Base-by-base conservation (phyloP, 2,888 invertebrate genomes). In the Furcula furcula region DNA sequence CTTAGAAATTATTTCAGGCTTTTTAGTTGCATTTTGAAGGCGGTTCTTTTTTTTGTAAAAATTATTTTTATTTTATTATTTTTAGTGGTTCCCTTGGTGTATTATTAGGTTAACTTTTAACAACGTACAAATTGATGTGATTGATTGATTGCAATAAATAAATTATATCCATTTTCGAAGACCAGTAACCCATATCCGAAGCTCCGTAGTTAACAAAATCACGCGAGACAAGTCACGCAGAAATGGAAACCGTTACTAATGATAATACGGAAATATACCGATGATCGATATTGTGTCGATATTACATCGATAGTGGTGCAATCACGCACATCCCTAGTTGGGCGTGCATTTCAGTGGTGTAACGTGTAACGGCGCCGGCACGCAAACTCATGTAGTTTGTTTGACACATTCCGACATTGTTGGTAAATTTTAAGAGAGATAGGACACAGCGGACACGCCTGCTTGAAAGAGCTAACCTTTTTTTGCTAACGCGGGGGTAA, bases 301-400 rank as follows among this genome's bases (percentile, higher is more conserved):
- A 65, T 51, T 59, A 56, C 59, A 73, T 77, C 77, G 76, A 76
- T 73, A 76, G 61, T 62, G 62, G 61, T 63, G 46, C 56, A 54
- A 52, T 57, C 71, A 71, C 72, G 82, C 78, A 76, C 81, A 67
- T 72, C 81, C 73, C 77, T 79, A 56, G 53, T 46, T 62, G 76
- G 80, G 78, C 73, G 76, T 77, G 76, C 77, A n/a, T n/a, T n/a
- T n/a, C n/a, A n/a, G 39, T 55, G 38, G 63, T 80, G 76, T 76
- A 71, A n/a, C n/a, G n/a, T n/a, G 78, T 75, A 78, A 78, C 65
- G 26, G 64, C n/a, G n/a, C 51, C 63, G 68, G 76, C 83, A 84
- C 84, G 83, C 82, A 77, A 84, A 63, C 51, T 41, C 56, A 52
- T 56, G 50, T 65, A 59, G 35, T 31, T 47, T 33, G 50, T 31